Evolutionary conservation across 2,113 vertebrate species (phyloP).

Genomic region (Eulemur macaco): DNA sequence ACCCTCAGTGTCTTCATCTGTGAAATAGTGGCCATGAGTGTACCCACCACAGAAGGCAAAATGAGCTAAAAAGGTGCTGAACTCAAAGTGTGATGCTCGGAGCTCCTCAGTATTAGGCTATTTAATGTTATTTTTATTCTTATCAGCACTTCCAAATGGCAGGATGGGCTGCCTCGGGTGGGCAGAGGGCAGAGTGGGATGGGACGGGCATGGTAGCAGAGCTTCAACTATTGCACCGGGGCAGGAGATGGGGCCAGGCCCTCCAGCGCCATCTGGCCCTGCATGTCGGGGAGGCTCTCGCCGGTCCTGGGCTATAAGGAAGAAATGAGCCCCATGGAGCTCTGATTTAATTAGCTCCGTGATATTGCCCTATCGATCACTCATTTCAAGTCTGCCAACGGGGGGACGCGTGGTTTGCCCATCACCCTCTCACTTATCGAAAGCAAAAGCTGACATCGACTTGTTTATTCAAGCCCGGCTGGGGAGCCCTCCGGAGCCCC

Average conservation of each 20-base stretch:
- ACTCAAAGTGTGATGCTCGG: background rate
- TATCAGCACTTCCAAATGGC: background rate
- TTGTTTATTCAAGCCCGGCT: slow-evolving; percentile 25
- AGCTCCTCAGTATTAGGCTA: too few species aligned
- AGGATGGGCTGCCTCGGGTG: background rate
- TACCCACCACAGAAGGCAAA: background rate
- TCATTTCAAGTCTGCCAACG: background rate
- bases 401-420: background rate
- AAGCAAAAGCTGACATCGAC: background rate
- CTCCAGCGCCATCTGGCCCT: background rate
- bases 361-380: slow-evolving; percentile 41
- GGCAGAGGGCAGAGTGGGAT: background rate
- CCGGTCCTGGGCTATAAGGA: background rate
- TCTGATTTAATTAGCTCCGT: slow-evolving; percentile 50
- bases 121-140: background rate
- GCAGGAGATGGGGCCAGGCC: background rate
- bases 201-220: background rate
- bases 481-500: background rate
- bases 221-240: background rate
- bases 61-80: background rate
- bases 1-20: background rate
- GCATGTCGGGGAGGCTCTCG: background rate
- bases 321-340: background rate
- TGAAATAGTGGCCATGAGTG: background rate
- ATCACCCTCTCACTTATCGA: background rate